Conservation (phyloP, 35 echinoderm and acorn worm species). For the Eucidaris tribuloides region DNA sequence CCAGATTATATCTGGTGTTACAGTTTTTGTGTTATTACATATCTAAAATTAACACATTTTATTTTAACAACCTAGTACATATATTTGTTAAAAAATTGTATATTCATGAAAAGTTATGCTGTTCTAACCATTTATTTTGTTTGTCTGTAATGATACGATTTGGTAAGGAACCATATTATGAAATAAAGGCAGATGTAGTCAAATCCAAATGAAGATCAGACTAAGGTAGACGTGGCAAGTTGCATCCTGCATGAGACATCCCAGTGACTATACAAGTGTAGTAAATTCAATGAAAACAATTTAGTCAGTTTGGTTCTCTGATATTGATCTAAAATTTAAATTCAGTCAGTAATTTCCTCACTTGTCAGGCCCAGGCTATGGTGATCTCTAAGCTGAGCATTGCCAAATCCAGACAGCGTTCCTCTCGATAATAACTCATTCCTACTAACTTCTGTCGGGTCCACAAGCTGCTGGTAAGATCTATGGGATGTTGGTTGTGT, state of each 20-base stretch:
- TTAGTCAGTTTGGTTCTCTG: neutral
- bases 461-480: slow-evolving; percentile 92
- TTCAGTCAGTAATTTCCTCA: neutral
- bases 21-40: too few species aligned
- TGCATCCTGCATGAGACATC: neutral
- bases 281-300: neutral
- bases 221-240: neutral
- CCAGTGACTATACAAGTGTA: neutral
- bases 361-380: slow-evolving; percentile 85
- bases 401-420: slow-evolving; percentile 71
- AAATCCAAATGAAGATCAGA: neutral
- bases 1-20: too few species aligned
- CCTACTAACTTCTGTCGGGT: slow-evolving; percentile 77
- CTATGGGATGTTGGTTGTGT: too few species aligned
- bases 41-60: too few species aligned
- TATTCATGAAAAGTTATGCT: too few species aligned
- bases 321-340: neutral
- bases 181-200: neutral
- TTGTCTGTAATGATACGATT: too few species aligned
- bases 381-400: slow-evolving; percentile 82
- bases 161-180: too few species aligned
- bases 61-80: too few species aligned
- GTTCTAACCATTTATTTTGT: too few species aligned
- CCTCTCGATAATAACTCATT: slow-evolving; percentile 84
- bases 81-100: too few species aligned